phyloP scores from a whole-genome alignment of 2,888 invertebrate species.

The Watsonalla cultraria region DNA sequence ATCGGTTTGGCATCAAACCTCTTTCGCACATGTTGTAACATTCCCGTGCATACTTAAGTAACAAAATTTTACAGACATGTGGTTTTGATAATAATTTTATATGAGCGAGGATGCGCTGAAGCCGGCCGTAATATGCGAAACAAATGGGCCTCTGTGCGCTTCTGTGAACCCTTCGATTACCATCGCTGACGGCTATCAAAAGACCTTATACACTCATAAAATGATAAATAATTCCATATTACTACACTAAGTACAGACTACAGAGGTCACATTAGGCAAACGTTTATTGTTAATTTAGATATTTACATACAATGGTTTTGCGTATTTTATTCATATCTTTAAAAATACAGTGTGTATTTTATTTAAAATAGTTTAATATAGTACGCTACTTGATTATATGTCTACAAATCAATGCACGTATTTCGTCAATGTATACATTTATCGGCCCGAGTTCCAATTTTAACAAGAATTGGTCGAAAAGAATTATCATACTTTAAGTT shows the following conservation, averaged over 20 bases:
- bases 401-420: no score
- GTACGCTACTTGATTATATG: neutral
- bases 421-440: no score
- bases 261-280: conserved; percentile 28
- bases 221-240: conserved; percentile 48
- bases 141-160: conserved; percentile 64
- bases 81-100: conserved; percentile 71
- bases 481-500: conserved; percentile 54
- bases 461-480: conserved; percentile 41
- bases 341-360: conserved; percentile 3
- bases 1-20: no score
- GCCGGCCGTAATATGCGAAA: conserved; percentile 52
- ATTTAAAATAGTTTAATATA: conserved; percentile 21
- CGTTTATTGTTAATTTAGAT: conserved; percentile 17
- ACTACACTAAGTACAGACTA: conserved; percentile 16
- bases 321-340: conserved; percentile 29
- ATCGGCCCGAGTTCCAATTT: conserved; percentile 1
- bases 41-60: neutral
- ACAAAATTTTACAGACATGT: conserved; percentile 39
- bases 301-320: conserved; percentile 47
- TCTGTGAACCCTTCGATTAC: conserved; percentile 66
- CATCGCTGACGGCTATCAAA: conserved; percentile 41
- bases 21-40: neutral
- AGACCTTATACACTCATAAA: conserved; percentile 48
- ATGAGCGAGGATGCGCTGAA: conserved; percentile 37